Evolutionary conservation across 2,113 vertebrate genomes (phyloP).

Genomic region (Microcebus lehilahytsara): DNA sequence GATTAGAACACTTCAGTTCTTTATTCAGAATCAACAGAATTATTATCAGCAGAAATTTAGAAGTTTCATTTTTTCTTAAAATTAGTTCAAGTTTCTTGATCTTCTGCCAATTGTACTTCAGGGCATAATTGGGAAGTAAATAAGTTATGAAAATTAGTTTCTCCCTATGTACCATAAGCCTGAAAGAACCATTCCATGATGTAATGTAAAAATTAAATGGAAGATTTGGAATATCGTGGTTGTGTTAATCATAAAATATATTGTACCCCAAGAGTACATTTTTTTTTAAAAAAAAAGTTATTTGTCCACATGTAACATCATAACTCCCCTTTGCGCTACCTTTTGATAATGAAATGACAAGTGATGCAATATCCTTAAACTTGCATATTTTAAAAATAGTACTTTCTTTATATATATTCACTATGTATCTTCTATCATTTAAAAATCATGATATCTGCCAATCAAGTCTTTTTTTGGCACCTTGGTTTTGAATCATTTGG

Average conservation of each 20-base stretch:
- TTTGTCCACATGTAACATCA: neutral
- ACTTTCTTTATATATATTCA: neutral
- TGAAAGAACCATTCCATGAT: neutral
- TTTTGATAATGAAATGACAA: neutral
- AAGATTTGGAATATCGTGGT: neutral
- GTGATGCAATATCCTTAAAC: neutral
- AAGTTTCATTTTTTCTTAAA: neutral
- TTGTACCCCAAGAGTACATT: neutral
- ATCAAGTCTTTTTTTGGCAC: neutral
- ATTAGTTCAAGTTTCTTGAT: neutral
- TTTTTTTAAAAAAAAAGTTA: neutral
- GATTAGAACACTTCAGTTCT: neutral
- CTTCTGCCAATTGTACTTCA: conserved; percentile 1
- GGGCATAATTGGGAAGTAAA: neutral
- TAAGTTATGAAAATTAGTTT: neutral
- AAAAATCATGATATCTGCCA: neutral
- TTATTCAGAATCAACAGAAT: conserved; percentile 4
- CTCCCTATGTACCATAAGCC: neutral
- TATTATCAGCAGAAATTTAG: neutral
- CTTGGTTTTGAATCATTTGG: neutral
- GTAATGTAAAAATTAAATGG: neutral
- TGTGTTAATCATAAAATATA: neutral
- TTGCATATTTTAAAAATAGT: neutral
- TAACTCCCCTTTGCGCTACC: neutral
- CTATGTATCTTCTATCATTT: neutral